A percentile compares a stretch with the other conserved stretches of the same genome.
phyloP scores from a whole-genome alignment of 2,113 vertebrate genomes.

The Leptobrachium leishanense region DNA sequence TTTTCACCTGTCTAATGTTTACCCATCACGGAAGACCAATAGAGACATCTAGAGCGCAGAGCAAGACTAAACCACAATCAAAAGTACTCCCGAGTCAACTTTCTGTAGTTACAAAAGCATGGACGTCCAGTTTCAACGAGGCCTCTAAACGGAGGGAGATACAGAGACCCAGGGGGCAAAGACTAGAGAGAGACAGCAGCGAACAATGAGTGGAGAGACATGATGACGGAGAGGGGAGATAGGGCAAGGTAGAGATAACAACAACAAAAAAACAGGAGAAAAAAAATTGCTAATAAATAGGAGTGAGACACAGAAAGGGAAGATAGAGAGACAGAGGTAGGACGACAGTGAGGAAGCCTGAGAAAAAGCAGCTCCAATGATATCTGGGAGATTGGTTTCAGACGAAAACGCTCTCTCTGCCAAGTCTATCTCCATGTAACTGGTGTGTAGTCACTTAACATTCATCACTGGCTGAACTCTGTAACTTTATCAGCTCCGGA shows the following conservation, averaged over 20 bases:
- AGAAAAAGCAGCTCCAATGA: constrained; percentile 68
- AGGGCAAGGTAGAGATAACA: constrained; percentile 36
- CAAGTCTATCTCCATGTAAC: constrained; percentile 83
- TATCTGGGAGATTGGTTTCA: constrained; percentile 74
- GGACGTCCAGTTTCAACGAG: background rate
- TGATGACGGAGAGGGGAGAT: constrained; percentile 56
- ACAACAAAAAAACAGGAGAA: constrained; percentile 46
- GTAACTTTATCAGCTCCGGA: constrained; percentile 92
- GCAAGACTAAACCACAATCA: too few species aligned
- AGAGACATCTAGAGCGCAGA: too few species aligned
- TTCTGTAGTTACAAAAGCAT: background rate
- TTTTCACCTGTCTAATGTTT: too few species aligned
- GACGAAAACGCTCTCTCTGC: constrained; percentile 68
- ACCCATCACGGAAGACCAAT: too few species aligned
- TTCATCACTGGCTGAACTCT: constrained; percentile 92
- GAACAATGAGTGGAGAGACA: constrained; percentile 57
- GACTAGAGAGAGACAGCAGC: constrained; percentile 22
- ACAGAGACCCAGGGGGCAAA: constrained; percentile 58
- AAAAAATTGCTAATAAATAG: constrained; percentile 49
- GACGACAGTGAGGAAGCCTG: constrained; percentile 56
- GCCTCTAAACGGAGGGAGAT: background rate
- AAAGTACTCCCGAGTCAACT: background rate
- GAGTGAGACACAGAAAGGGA: background rate
- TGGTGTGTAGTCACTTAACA: constrained; percentile 91
- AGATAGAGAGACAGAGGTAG: constrained; percentile 25